Evolutionary conservation across 1,140 invertebrate genomes (phyloP).

Genomic region (Diachasma alloeum): DNA sequence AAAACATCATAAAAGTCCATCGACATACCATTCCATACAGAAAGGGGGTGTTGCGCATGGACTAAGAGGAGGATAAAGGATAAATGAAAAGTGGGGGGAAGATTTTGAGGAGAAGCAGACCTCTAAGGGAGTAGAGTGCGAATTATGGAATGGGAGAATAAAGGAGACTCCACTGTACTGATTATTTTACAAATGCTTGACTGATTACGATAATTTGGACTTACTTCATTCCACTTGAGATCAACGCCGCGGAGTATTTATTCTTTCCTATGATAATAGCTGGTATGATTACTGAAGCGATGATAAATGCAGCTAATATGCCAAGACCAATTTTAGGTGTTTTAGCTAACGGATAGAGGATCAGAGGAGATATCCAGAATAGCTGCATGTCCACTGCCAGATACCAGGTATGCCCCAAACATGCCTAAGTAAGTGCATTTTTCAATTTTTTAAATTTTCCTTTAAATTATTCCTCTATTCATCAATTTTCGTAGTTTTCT

Average conservation of each 20-base stretch:
- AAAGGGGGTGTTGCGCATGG: too few species aligned
- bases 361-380: slow-evolving; percentile 52
- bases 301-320: slow-evolving; percentile 23
- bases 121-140: too few species aligned
- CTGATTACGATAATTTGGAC: background rate
- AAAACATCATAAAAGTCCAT: too few species aligned
- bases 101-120: too few species aligned
- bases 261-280: slow-evolving; percentile 20
- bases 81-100: too few species aligned
- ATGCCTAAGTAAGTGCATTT: slow-evolving; percentile 42
- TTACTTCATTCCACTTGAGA: background rate
- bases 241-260: slow-evolving; percentile 22
- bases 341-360: slow-evolving; percentile 48
- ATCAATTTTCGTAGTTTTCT: too few species aligned
- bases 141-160: too few species aligned
- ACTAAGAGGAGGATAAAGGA: too few species aligned
- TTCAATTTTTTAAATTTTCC: background rate
- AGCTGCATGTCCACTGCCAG: slow-evolving; percentile 60
- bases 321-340: slow-evolving; percentile 37
- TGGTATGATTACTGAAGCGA: slow-evolving; percentile 23
- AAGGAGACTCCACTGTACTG: too few species aligned
- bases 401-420: slow-evolving; percentile 59
- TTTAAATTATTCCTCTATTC: too few species aligned
- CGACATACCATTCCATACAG: too few species aligned
- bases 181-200: background rate